These are phyloP conservation scores for Drosophila cyrtoloma DNA, from an alignment of 2,888 invertebrate genomes.

Conservation along the genomic window DNA sequence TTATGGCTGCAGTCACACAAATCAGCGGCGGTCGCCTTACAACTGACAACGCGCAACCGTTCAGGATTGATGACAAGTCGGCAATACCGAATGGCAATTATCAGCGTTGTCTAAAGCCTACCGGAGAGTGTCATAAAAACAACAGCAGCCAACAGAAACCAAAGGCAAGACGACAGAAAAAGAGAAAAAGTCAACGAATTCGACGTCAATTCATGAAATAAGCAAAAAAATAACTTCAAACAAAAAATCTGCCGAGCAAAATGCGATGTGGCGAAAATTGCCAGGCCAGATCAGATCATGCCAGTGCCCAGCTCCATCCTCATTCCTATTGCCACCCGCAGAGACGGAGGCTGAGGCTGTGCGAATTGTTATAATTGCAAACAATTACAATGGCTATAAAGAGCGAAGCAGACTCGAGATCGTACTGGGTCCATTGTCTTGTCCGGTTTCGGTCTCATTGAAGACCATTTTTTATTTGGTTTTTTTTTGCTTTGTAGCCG, in stretches of 20 bases:
- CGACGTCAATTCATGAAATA: constrained; percentile 73
- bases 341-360: constrained; percentile 47
- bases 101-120: constrained; percentile 49
- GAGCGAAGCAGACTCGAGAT: constrained; percentile 28
- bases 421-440: constrained; percentile 63
- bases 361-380: constrained; percentile 78
- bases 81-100: constrained; percentile 72
- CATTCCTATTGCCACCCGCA: constrained; percentile 68
- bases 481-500: constrained; percentile 30
- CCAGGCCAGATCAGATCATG: constrained; percentile 16
- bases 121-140: constrained; percentile 65
- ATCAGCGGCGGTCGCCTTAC: constrained; percentile 60
- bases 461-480: constrained; percentile 38
- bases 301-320: constrained; percentile 34
- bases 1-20: constrained; percentile 59
- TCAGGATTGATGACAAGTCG: constrained; percentile 77
- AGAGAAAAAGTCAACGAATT: constrained; percentile 55
- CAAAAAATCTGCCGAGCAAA: constrained; percentile 41
- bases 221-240: constrained; percentile 22
- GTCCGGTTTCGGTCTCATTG: constrained; percentile 46
- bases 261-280: constrained; percentile 64
- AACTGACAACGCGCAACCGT: constrained; percentile 46
- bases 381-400: constrained; percentile 75
- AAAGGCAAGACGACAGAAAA: constrained; percentile 29
- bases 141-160: constrained; percentile 45